Conservation (phyloP, 2,797 vertebrate species). For the Lacerta viridis region DNA sequence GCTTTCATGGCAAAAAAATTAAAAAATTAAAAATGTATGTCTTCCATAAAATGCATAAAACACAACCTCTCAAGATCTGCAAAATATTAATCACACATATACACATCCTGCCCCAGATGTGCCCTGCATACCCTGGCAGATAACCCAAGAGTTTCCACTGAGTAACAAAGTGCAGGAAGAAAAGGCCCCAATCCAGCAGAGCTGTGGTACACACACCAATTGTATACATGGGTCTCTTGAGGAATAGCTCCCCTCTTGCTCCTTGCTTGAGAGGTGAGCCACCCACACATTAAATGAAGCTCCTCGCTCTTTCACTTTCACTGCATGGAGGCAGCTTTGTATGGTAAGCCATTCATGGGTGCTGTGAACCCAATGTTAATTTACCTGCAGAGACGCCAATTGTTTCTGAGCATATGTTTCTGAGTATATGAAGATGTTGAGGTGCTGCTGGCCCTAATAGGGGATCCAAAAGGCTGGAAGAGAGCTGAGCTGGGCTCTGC, state of each 20-base stretch:
- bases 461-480: too few relatives aligned
- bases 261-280: too few relatives aligned
- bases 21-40: conserved; percentile 1
- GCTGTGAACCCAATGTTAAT: too few relatives aligned
- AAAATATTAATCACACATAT: background rate
- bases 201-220: background rate
- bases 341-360: background rate
- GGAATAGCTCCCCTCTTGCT: background rate
- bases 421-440: too few relatives aligned
- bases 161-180: background rate
- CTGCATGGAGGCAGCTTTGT: background rate
- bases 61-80: background rate
- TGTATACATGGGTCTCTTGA: background rate
- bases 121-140: background rate
- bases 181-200: background rate
- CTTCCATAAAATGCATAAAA: background rate
- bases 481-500: too few relatives aligned
- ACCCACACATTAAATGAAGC: background rate
- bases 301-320: background rate
- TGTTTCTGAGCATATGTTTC: too few relatives aligned
- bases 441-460: too few relatives aligned
- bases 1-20: background rate
- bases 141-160: conserved; percentile 7
- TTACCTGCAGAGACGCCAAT: too few relatives aligned
- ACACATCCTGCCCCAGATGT: fast-evolving